Conservation (phyloP, 1,140 invertebrate species). For the Drosophila prosaltans region DNA sequence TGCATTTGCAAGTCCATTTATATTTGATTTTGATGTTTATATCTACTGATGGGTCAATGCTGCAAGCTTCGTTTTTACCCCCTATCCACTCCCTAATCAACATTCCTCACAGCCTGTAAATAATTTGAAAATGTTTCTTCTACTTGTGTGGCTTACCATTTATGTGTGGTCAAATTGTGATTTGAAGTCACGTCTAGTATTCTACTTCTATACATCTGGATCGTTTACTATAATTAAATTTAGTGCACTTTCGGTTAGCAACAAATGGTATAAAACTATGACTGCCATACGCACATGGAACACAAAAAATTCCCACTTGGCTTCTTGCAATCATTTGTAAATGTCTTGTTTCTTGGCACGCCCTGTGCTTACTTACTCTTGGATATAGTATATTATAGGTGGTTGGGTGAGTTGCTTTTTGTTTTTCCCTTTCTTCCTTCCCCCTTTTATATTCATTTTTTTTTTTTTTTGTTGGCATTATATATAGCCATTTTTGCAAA, state of each 20-base stretch:
- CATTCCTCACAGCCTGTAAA: constrained; percentile 37
- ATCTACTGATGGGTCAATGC: constrained; percentile 62
- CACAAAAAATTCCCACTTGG: constrained; percentile 19
- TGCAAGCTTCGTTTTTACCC: constrained; percentile 6
- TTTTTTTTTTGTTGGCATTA: constrained; percentile 38
- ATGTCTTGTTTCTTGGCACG: constrained; percentile 43
- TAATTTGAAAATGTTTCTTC: constrained; percentile 64
- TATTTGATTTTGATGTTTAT: constrained; percentile 80
- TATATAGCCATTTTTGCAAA: constrained; percentile 41
- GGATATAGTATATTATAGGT: constrained; percentile 44
- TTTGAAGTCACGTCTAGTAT: constrained; percentile 47
- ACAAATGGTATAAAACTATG: constrained; percentile 35
- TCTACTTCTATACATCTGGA: constrained; percentile 17
- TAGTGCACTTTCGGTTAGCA: constrained; percentile 39
- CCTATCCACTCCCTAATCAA: neutral
- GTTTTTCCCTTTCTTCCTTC: neutral
- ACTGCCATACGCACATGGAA: constrained; percentile 18
- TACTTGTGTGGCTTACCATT: constrained; percentile 63
- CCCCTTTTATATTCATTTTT: constrained; percentile 1
- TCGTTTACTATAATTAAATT: constrained; percentile 71
- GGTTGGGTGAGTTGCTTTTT: constrained; percentile 15
- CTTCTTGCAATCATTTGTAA: constrained; percentile 62
- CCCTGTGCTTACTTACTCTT: constrained; percentile 36
- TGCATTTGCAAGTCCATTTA: constrained; percentile 67
- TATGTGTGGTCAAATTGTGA: constrained; percentile 68